Base-by-base conservation (phyloP, 1,140 invertebrate species). In the Drosophila cardini region DNA sequence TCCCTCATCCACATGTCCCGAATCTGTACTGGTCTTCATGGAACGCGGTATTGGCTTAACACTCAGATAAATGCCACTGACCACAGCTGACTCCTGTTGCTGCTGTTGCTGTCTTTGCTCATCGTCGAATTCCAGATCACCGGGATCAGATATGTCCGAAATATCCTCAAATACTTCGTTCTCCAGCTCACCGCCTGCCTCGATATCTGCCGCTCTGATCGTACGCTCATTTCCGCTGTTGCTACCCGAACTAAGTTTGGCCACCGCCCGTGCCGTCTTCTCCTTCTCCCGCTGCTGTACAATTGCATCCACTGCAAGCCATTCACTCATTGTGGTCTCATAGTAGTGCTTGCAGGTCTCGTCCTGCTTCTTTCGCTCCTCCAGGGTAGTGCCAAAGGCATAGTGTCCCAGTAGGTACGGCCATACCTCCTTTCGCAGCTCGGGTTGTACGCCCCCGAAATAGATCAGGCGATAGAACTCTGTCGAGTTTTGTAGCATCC, bases 271-370 rank as follows among this genome's bases (percentile, higher is more conserved):
- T 0, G 94, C 94, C 1, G 95, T 95, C 32, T 93, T 94, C 84
- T 95, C 95, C 63, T 96, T 96, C 85, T 99, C 98, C 65, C 96
- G 90, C 91, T 98, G 97, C 64, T 95, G 92, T 0, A 98, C 97
- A 65, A 98, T 98, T 0, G 97, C 97, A 91, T 98, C 98, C 0
- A 98, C 97, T 1, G 96, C 97, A 55, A 98, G 92, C 98, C 98
- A 99, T 90, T 98, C 97, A 0, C 97, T 97, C 97, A 98, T 97
- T 2, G 95, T 97, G 6, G 96, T 96, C 93, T 98, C 97, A 83
- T 98, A 98, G 69, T 95, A 94, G 56, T 95, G 94, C 75, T 95
- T 94, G 63, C 96, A 95, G 48, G 93, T 93, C 69, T 94, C 92
- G 82, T 97, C 96, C 64, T 96, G 94, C 68, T 95, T 94, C 18